Conservation (phyloP, 2,113 vertebrate genomes). For the Pogonocichla stellata region DNA sequence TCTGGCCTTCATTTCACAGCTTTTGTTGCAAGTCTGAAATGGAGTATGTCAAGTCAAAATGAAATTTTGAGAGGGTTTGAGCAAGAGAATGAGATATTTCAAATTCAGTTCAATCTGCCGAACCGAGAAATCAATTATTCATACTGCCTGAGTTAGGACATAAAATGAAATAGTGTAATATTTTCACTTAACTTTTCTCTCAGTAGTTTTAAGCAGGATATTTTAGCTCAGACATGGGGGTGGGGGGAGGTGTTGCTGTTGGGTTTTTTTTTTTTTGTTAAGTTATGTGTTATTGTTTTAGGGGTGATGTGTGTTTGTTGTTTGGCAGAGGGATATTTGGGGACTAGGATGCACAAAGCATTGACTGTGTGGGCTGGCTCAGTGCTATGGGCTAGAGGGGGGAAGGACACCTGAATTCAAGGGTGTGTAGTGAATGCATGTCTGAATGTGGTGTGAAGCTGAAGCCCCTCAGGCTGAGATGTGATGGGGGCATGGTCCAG, state of each 20-base stretch:
- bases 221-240: neutral
- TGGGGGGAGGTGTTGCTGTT: neutral
- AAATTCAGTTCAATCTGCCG: neutral
- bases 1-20: neutral
- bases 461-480: neutral
- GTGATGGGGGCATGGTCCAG: neutral
- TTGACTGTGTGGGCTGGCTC: neutral
- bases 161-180: neutral
- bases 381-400: neutral
- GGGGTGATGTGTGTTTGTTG: too few relatives aligned
- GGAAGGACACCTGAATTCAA: neutral
- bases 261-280: neutral
- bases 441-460: neutral
- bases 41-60: neutral
- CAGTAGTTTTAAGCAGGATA: neutral
- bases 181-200: neutral
- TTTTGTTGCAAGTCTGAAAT: neutral
- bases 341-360: fast-evolving
- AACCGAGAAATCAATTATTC: constrained; percentile 16
- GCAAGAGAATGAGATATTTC: constrained; percentile 1
- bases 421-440: fast-evolving
- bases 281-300: neutral
- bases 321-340: neutral
- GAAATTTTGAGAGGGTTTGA: constrained; percentile 4
- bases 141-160: neutral